A percentile compares a stretch with the other conserved stretches of the same genome.
Conservation (phyloP, 2,797 vertebrate genomes). For the Propithecus perrieri region DNA sequence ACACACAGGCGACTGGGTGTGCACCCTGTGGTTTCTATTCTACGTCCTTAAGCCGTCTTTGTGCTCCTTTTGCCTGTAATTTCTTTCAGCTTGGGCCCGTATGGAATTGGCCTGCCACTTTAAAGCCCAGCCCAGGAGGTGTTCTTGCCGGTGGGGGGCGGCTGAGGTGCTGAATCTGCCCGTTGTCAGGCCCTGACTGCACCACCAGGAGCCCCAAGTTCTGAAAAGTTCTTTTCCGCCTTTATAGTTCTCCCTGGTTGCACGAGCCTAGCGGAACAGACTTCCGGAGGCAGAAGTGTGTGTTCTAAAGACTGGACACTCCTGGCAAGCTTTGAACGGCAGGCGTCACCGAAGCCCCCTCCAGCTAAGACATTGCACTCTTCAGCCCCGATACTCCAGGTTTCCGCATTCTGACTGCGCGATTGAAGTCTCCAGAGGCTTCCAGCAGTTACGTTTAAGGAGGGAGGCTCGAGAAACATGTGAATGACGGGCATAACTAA, state of each 20-base stretch:
- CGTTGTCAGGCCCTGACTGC: background rate
- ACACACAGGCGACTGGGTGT: background rate
- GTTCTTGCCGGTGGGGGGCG: background rate
- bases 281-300: background rate
- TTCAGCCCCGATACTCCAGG: accelerated
- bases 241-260: background rate
- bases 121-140: background rate
- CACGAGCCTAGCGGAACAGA: background rate
- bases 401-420: no score
- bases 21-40: background rate
- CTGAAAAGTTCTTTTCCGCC: background rate
- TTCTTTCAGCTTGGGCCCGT: background rate
- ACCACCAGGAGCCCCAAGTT: background rate
- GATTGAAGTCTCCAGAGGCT: background rate
- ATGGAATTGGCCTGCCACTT: accelerated
- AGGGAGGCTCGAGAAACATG: background rate
- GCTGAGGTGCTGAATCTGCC: background rate
- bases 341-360: background rate
- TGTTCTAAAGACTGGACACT: background rate
- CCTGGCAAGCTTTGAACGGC: background rate
- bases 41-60: background rate
- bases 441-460: background rate
- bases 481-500: background rate
- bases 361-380: background rate
- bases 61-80: background rate